Evolutionary conservation across 2,888 invertebrate species (phyloP).

Genomic region (Chrysotoxum bicinctum): DNA sequence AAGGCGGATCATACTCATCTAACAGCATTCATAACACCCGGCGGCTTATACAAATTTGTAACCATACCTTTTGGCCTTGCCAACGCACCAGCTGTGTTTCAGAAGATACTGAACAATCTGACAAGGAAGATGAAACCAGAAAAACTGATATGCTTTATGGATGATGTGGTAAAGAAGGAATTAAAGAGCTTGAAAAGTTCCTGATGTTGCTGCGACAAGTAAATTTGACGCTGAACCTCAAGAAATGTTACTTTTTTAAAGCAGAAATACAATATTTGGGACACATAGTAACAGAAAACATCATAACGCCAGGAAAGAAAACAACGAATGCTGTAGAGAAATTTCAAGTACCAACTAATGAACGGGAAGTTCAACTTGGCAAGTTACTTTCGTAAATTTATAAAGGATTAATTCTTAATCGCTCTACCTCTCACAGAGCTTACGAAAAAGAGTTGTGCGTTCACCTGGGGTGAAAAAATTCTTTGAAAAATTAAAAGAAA

Average conservation of each 20-base stretch:
- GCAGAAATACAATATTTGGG: constrained; percentile 21
- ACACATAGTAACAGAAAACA: neutral
- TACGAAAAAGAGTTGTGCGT: neutral
- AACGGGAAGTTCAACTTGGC: constrained; percentile 31
- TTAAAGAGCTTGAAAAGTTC: constrained; percentile 7
- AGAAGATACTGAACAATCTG: too few species aligned
- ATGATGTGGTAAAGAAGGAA: too few species aligned
- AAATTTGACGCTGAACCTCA: constrained; percentile 4
- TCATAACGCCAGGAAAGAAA: neutral
- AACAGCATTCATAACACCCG: too few species aligned
- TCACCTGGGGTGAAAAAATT: neutral
- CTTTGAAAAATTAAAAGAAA: neutral
- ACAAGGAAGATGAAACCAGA: too few species aligned
- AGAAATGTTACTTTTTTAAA: constrained; percentile 32
- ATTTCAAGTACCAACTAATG: constrained; percentile 20
- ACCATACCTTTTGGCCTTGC: too few species aligned
- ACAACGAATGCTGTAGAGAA: neutral
- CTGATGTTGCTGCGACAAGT: neutral
- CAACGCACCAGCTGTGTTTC: too few species aligned
- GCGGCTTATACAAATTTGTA: too few species aligned
- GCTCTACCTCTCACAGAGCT: too few species aligned
- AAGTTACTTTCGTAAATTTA: constrained; percentile 48
- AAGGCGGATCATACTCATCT: too few species aligned
- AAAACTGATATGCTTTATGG: too few species aligned
- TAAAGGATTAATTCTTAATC: constrained; percentile 31